phyloP scores from a whole-genome alignment of 2,797 vertebrate species.

The Hipposideros larvatus region DNA sequence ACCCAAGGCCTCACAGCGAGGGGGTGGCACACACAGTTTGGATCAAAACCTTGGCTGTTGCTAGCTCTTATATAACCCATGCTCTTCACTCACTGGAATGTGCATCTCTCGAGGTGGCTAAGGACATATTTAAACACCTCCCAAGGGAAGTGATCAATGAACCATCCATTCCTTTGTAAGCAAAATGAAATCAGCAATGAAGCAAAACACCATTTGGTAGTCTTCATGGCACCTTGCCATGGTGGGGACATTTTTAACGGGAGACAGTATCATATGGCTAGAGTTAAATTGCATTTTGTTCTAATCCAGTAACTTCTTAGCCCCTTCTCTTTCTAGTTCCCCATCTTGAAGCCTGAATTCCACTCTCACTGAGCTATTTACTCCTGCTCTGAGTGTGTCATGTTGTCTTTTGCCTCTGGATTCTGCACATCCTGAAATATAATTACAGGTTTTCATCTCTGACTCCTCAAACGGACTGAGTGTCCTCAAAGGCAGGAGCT shows the following conservation, averaged over 20 bases:
- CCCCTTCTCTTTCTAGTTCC: neutral
- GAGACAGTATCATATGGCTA: neutral
- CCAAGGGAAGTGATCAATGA: neutral
- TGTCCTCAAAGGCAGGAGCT: neutral
- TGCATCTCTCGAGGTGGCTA: neutral
- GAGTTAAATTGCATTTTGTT: constrained; percentile 54
- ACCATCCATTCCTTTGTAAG: neutral
- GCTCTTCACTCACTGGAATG: neutral
- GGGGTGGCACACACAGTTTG: neutral
- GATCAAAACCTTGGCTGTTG: neutral
- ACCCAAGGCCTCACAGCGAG: neutral
- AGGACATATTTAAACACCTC: constrained; percentile 11
- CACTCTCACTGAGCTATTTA: neutral
- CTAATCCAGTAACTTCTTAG: constrained; percentile 24
- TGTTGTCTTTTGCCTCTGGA: constrained; percentile 39
- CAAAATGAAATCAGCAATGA: neutral
- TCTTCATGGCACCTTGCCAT: neutral
- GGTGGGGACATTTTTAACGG: neutral
- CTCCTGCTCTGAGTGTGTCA: neutral
- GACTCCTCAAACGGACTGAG: neutral
- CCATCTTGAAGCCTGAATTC: neutral
- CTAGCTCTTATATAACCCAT: neutral
- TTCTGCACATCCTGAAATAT: neutral
- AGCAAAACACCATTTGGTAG: neutral
- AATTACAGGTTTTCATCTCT: constrained; percentile 4